Evolutionary conservation across 2,888 invertebrate genomes (phyloP), one percentile per base, ranked within the genome.

Genomic region (Microctonus aethiopoides): DNA sequence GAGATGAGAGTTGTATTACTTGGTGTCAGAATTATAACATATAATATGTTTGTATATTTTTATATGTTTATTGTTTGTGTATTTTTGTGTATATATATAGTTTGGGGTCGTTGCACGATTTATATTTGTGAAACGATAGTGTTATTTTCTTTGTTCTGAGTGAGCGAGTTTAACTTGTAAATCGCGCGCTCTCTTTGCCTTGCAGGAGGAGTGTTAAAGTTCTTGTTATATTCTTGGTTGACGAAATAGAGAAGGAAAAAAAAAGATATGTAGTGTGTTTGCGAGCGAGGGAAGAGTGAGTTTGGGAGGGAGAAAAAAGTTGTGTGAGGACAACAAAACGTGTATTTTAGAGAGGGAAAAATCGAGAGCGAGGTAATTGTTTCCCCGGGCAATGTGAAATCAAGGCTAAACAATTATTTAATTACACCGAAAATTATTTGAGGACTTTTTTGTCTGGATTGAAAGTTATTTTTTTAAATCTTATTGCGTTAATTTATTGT

Each of bases 71-170:
- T 46, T 29, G 7, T 29, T 29, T 29, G 29, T 29, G 29, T 29
- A 7, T 29, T 3, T 29, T 5, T 29, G 29, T 29, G 29, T 29
- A 16, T 59, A n/a, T 10, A 13, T 62, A 46, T 69, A 64, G 65
- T 60, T 60, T 56, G 66, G 66, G 70, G 66, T 70, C 70, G 62
- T 67, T 61, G 70, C 46, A 66, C 70, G 62, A 61, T 67, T 70
- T 69, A 66, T 73, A 73, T 75, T 75, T 72, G 70, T 72, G 72
- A 75, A 71, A 71, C 68, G 74, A 72, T 74, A 75, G 72, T 67
- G 66, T 56, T 72, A 69, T 74, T 66, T 70, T 70, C 67, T 66
- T 70, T 70, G 66, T 61, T 24, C 7, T 41, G 32, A 9, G 61
- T 29, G 46, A 24, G 29, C 29, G 29, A n/a, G n/a, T 34, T 24